Conservation (phyloP, 2,113 vertebrate genomes). For the Sitta europaea region DNA sequence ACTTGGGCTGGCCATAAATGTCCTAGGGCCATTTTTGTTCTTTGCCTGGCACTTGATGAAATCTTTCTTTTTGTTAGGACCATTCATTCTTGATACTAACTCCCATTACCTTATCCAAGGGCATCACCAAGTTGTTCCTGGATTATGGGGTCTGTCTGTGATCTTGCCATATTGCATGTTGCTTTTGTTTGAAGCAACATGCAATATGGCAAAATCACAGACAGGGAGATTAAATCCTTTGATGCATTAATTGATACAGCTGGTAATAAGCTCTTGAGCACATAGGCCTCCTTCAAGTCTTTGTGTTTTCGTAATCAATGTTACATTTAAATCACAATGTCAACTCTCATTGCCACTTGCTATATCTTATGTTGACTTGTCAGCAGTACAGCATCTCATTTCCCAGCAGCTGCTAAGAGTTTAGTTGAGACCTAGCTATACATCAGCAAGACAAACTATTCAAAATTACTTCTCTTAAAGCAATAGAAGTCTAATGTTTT, state of each 20-base stretch:
- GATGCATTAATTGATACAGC: background rate
- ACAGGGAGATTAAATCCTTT: background rate
- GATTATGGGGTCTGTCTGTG: background rate
- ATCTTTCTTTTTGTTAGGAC: background rate
- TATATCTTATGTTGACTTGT: conserved; percentile 6
- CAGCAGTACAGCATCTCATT: background rate
- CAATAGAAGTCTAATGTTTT: conserved; percentile 4
- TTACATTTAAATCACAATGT: background rate
- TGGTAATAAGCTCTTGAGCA: background rate
- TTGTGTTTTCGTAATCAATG: background rate
- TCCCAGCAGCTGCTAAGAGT: conserved; percentile 8
- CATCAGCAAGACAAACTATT: background rate
- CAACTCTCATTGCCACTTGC: background rate
- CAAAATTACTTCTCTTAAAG: conserved; percentile 5
- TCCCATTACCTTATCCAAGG: background rate
- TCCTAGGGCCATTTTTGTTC: background rate
- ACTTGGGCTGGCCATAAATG: background rate
- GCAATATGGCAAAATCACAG: background rate
- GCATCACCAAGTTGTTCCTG: background rate
- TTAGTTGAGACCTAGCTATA: background rate
- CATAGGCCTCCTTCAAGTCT: background rate
- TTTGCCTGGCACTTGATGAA: background rate
- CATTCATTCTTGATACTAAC: background rate
- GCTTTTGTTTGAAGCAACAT: background rate
- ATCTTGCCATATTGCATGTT: too few species aligned